Base-by-base conservation (phyloP, 2,888 invertebrate genomes). In the Adelognathus sp. region DNA sequence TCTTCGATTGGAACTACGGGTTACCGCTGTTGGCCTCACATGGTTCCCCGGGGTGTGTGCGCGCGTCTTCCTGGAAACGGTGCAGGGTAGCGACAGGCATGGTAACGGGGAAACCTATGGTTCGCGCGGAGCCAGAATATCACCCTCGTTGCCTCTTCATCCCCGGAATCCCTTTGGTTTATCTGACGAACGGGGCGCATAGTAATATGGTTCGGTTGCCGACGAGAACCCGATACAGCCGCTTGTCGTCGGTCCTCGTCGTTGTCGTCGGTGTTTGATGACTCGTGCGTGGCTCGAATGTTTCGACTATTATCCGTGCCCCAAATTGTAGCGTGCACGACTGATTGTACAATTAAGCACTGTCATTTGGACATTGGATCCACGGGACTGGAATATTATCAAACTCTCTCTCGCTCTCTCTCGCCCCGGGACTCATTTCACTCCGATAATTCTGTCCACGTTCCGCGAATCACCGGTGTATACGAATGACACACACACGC, bases 211-310 rank as follows among this genome's bases (percentile, higher is more conserved):
- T 67, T 80, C 76, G n/a, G 80, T 81, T 82, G 81, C 71, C 63
- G 79, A 46, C 70, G 33, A 29, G 44, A 69, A n/a, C n/a, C 54
- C 50, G 61, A 69, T 75, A 75, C 41, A 60, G 36, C 44, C 21
- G 27, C 54, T 39, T 24, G 36, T 27, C 70, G 60, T 50, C 21
- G 58, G 70, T 11, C 31, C 61, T 27, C 33, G 46, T 27, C 69
- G 50, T 31, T 18, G 58, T 58, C 61, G 83, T 83, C 83, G 80
- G 78, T 82, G 82, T 84, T 86, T 85, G 86, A 87, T 82, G 86
- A 84, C 80, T 83, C 46, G 83, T 80, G 86, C 84, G 83, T 85
- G 86, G 85, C 83, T 80, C 76, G 85, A 86, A 84, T 84, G 80
- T 64, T 76, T 58, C 63, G 39, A 58, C 70, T 29, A 76, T 76